Evolutionary conservation across 2,888 invertebrate species (phyloP), one percentile per base, ranked within the genome.

Genomic region (Himalopsyche tibetana): DNA sequence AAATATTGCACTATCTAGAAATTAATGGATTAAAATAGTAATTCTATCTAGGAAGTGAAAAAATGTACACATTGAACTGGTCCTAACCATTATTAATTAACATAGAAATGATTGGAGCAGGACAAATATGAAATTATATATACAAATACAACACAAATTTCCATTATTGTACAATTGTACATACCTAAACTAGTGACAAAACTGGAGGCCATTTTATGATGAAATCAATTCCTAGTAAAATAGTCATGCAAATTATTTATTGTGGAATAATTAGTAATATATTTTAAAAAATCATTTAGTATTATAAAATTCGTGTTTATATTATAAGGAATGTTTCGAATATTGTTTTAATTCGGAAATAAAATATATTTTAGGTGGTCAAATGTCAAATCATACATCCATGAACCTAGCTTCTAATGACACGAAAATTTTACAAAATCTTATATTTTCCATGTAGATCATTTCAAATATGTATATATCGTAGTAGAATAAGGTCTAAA

Each of bases 191-290:
- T 63, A 63, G 19, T 63, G 63, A 63, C 63, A 63, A 63, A 51
- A 19, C 28, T 63, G 82, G 51, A 45, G 55, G 82, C 82, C 45
- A 82, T 82, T 82, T 82, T 80, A 80, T 80, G 38, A n/a, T 80
- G n/a, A 80, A 80, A 40, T 36, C 28, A 40, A 80, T 28, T 80
- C 36, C 80, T 80, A 42, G 42, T 15, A 80, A 38, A 80, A 80
- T 40, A 36, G 63, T 51, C 63, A 63, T 19, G 63, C 8, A 63
- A 63, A 63, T 19, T 19, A 63, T 63, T 63, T 63, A 28, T 19
- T 63, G 63, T 19, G 63, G 28, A 19, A 63, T 63, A 63, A 63
- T 63, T 63, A 63, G 28, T 63, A n/a, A 63, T 11, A n/a, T 9
- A 63, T 63, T 63, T 63, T 5, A n/a, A 28, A 63, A 63, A 19